Percentiles rank a stretch among this genome's conserved stretches.
These are phyloP conservation scores for Zaprionus obscuricornis DNA, from an alignment of 2,888 invertebrate species.

Conservation along the genomic window DNA sequence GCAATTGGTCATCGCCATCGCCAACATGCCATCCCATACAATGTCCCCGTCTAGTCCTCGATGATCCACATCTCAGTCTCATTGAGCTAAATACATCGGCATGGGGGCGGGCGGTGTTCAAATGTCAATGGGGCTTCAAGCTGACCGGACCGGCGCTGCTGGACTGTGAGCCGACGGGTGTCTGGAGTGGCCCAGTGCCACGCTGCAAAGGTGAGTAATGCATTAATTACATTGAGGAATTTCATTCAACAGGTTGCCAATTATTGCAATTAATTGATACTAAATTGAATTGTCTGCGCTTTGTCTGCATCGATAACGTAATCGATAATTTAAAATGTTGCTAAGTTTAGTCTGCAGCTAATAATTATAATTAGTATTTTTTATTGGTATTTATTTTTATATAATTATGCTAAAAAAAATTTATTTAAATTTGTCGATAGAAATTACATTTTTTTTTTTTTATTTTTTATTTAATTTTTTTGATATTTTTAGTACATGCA, in stretches of 20 bases:
- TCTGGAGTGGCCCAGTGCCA: constrained; percentile 91
- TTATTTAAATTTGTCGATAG: too few species aligned
- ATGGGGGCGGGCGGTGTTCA: constrained; percentile 91
- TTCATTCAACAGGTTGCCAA: neutral
- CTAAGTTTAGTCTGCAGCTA: too few species aligned
- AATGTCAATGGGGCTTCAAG: constrained; percentile 93
- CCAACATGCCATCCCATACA: constrained; percentile 91
- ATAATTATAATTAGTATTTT: too few species aligned
- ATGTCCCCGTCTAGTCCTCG: constrained; percentile 88
- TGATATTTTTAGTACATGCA: too few species aligned
- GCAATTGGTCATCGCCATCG: constrained; percentile 90
- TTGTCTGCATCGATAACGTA: too few species aligned
- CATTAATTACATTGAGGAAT: neutral
- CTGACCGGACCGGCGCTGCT: constrained; percentile 90
- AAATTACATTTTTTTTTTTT: too few species aligned
- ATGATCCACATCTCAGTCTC: constrained; percentile 89
- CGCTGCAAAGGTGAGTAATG: constrained; percentile 88
- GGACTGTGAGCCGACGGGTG: constrained; percentile 91
- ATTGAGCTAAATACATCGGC: constrained; percentile 92
- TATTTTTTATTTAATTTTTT: too few species aligned
- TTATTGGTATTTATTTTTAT: too few species aligned
- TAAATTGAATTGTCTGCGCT: too few species aligned
- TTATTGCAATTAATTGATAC: too few species aligned
- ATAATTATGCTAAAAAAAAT: too few species aligned
- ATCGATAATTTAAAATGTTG: too few species aligned